Percentiles rank a stretch among this genome's conserved stretches.
Conservation (phyloP, 2,888 invertebrate species). For the Agrochola circellaris region DNA sequence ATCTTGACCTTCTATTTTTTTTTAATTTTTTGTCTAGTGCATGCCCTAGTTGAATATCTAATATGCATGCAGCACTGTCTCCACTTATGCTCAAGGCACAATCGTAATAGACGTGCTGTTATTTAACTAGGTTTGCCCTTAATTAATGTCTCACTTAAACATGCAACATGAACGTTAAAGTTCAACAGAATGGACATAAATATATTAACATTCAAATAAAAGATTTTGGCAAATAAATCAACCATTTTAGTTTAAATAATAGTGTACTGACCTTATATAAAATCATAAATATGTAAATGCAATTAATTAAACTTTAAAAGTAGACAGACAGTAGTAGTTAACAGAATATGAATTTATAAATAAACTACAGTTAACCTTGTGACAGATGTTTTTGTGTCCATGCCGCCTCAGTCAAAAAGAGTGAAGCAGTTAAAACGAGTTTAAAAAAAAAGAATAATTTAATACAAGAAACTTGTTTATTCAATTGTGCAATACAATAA, state of each 20-base stretch:
- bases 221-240: neutral
- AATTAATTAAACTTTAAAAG: neutral
- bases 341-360: neutral
- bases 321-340: too few relatives aligned
- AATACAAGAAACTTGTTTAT: neutral
- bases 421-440: too few relatives aligned
- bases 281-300: neutral
- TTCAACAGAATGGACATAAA: neutral
- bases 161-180: neutral
- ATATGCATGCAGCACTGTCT: neutral
- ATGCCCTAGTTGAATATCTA: neutral
- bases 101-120: too few relatives aligned
- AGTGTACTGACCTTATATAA: neutral
- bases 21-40: neutral
- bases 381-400: neutral
- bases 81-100: neutral
- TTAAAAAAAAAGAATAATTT: neutral
- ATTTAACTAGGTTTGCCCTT: neutral
- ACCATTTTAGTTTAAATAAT: neutral
- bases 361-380: neutral
- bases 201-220: neutral
- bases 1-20: neutral
- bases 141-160: neutral
- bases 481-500: neutral
- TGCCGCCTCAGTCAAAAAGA: neutral